Conservation (phyloP, 2,113 vertebrate genomes). For the Dipodomys stephensi region DNA sequence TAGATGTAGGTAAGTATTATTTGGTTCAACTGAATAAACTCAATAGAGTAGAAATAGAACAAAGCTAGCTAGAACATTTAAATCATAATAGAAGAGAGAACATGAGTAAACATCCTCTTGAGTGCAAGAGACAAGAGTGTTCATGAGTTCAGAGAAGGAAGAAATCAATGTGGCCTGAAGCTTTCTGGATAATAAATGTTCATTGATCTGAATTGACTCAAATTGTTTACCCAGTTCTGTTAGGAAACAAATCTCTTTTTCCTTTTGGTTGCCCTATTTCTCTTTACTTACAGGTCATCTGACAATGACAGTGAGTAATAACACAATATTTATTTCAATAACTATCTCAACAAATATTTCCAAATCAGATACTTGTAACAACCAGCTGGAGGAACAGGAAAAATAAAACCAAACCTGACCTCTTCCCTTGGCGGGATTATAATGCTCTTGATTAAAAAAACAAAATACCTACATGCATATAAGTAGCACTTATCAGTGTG, state of each 20-base stretch:
- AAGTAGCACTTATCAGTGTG: background rate
- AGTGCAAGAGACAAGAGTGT: background rate
- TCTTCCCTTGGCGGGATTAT: background rate
- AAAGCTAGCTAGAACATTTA: background rate
- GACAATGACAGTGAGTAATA: background rate
- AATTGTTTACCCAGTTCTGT: conserved; percentile 51
- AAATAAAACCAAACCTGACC: background rate
- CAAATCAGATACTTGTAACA: background rate
- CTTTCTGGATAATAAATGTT: conserved; percentile 27
- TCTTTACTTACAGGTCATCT: background rate
- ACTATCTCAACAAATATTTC: conserved; percentile 12
- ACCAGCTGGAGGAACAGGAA: background rate
- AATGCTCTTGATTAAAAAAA: conserved; percentile 13
- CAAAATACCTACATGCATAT: background rate
- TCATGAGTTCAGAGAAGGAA: conserved; percentile 25
- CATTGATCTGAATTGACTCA: conserved; percentile 34
- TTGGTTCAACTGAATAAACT: background rate
- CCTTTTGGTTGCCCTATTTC: background rate
- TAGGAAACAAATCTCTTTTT: conserved; percentile 39
- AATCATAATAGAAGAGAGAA: background rate
- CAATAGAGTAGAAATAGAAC: background rate
- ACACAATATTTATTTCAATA: background rate
- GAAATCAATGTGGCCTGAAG: background rate
- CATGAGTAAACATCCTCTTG: background rate
- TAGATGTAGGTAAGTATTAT: background rate